Evolutionary conservation across 2,888 invertebrate genomes (phyloP), one percentile per base, ranked within the genome.

Genomic region (Phragmatobia fuliginosa): DNA sequence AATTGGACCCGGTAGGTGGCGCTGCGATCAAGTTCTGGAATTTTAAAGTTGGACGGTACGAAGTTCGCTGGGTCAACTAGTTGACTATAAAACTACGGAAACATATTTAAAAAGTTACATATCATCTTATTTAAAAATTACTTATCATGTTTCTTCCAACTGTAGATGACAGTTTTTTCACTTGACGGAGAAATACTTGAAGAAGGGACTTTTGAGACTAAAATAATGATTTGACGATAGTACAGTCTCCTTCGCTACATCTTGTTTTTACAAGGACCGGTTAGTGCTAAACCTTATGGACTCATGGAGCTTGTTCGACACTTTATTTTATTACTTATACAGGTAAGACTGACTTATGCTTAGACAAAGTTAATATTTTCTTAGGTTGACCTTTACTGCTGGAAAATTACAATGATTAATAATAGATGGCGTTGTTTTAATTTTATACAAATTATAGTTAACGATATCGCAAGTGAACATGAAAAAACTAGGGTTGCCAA

Each of bases 371-470:
- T 25, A 14, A 52, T 52, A 25, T 52, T 25, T 14, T 14, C 25
- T 56, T 16, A 6, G 5, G 11, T 56, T 56, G 8, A 41, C 41
- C 8, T 62, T 25, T 18, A 21, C 11, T 62, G 11, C 25, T 18
- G 18, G 7, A 62, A 28, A 10, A 56, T 28, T 25, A 56, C 56
- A 16, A 56, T 28, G 5, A 28, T 56, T 56, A 56, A 28, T 56
- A 56, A 56, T 28, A 66, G 56, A 56, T 28, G 56, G 56, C 33
- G 41, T 56, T 62, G 49, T 68, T 56, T 56, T 58, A 56, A 33
- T 32, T 31, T 36, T 33, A 49, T 58, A 36, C 60, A 36, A 56
- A 58, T 66, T 58, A 56, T 58, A n/a, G 63, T 66, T 49, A 56
- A 71, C 59, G 56, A 56, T 56, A 56, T 28, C 16, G 28, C 56